A percentile compares a stretch with the other conserved stretches of the same genome.
phyloP scores from a whole-genome alignment of 2,888 invertebrate species.

The Yponomeuta plumbellus region DNA sequence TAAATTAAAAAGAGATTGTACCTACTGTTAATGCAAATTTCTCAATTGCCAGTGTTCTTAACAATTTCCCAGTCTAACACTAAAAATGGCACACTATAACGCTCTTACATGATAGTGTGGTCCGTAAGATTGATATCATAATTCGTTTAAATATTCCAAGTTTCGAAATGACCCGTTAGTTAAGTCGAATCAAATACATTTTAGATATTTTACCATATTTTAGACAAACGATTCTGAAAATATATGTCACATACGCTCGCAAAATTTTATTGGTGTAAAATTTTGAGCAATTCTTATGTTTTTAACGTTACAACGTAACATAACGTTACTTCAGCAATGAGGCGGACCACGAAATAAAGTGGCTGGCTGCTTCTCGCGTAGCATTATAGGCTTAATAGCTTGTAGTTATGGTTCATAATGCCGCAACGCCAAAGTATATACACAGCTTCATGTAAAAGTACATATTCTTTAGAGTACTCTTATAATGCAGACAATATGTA shows the following conservation, averaged over 20 bases:
- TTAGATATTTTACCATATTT: slow-evolving; percentile 34
- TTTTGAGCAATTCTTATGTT: slow-evolving; percentile 11
- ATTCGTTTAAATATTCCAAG: not conserved
- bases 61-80: slow-evolving; percentile 15
- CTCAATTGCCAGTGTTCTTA: slow-evolving; percentile 9
- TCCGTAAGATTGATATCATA: slow-evolving; percentile 42
- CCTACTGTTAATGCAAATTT: not conserved
- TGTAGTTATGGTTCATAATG: not conserved
- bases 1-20: not conserved
- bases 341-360: not conserved
- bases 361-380: not conserved
- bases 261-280: slow-evolving; percentile 21
- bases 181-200: slow-evolving; percentile 13
- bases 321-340: not conserved
- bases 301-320: too few species aligned
- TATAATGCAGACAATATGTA: not conserved
- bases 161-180: not conserved
- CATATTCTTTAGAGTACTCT: not conserved
- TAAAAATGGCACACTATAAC: slow-evolving; percentile 42
- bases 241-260: slow-evolving; percentile 34
- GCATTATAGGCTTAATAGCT: not conserved
- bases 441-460: not conserved
- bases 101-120: slow-evolving; percentile 36
- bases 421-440: not conserved
- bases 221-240: slow-evolving; percentile 47